Conservation (phyloP, 2,797 vertebrate genomes). For the Hemitrygon akajei region DNA sequence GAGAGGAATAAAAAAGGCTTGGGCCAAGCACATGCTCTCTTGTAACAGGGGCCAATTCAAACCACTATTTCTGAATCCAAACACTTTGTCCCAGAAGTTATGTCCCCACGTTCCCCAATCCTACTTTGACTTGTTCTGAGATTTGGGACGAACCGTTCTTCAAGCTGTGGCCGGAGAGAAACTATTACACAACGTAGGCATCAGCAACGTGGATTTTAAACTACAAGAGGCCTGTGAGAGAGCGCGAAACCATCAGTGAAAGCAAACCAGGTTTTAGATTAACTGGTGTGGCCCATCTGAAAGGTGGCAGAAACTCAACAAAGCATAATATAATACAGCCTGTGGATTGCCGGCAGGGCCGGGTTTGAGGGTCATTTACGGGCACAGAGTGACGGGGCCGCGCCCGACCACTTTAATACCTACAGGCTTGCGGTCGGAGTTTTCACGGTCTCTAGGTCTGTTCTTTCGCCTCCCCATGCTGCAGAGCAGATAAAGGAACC, state of each 20-base stretch:
- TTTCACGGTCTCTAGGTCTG: conserved; percentile 16
- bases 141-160: too few relatives aligned
- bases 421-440: background rate
- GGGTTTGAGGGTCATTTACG: too few relatives aligned
- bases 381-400: background rate
- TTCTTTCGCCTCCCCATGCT: conserved; percentile 11
- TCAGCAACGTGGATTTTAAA: background rate
- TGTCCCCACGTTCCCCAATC: background rate
- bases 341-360: background rate
- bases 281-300: too few relatives aligned
- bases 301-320: background rate
- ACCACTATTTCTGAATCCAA: background rate
- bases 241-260: background rate
- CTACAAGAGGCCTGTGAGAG: background rate
- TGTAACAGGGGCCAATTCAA: background rate
- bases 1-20: background rate
- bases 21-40: background rate
- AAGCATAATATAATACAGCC: background rate
- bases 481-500: background rate
- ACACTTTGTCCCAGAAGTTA: background rate
- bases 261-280: background rate
- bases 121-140: background rate
- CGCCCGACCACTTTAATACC: background rate
- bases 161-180: too few relatives aligned
- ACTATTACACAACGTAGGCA: background rate